Percentiles rank a stretch among this genome's conserved stretches.
Conservation (phyloP, 2,888 invertebrate species). For the Thelaira solivaga region DNA sequence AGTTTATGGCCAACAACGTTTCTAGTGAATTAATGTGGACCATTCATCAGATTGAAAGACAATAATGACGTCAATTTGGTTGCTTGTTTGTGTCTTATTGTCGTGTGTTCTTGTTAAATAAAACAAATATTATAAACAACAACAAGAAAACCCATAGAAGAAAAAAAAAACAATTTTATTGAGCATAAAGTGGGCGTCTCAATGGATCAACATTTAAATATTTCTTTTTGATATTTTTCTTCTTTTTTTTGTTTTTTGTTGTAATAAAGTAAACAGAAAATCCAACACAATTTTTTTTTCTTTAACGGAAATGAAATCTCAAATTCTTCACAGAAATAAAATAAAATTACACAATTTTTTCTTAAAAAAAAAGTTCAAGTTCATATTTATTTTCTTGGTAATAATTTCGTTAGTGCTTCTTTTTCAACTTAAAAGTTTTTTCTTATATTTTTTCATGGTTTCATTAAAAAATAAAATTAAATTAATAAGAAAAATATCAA, state of each 20-base stretch:
- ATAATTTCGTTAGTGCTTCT: neutral
- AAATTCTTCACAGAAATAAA: neutral
- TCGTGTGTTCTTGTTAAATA: neutral
- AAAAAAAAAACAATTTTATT: neutral
- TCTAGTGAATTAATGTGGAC: slow-evolving; percentile 30
- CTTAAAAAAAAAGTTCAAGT: slow-evolving; percentile 47
- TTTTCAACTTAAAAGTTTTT: neutral
- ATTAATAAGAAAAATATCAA: too few species aligned
- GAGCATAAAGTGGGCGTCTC: slow-evolving; percentile 31
- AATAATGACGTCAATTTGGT: slow-evolving; percentile 53
- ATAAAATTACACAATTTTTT: neutral
- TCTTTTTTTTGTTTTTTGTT: too few species aligned
- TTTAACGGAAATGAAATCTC: neutral
- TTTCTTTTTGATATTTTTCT: neutral
- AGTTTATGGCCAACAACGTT: neutral
- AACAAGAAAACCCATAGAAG: too few species aligned
- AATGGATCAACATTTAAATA: neutral
- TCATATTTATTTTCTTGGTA: slow-evolving; percentile 32
- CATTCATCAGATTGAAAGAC: slow-evolving; percentile 37
- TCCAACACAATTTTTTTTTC: neutral
- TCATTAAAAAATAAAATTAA: neutral
- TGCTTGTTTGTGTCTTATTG: neutral
- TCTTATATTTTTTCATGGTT: slow-evolving; percentile 24
- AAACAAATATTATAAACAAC: too few species aligned
- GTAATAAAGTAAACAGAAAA: too few species aligned